phyloP scores from a whole-genome alignment of 2,888 invertebrate species.

The Epinotia ramella region DNA sequence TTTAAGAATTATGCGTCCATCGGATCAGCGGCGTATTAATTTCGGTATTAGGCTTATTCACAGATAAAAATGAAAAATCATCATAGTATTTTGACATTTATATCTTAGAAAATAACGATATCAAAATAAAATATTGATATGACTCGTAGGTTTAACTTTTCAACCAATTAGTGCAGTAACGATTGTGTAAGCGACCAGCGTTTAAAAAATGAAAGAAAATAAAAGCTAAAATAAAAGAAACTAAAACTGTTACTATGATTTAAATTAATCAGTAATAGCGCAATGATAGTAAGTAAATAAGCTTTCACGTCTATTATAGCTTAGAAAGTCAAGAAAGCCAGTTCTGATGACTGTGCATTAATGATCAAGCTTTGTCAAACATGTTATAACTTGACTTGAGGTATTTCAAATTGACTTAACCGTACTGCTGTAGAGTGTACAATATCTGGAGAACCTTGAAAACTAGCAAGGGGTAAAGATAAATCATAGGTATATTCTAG shows the following conservation, averaged over 20 bases:
- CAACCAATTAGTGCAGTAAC: slow-evolving; percentile 42
- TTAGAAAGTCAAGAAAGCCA: slow-evolving; percentile 71
- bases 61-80: no score
- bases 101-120: no score
- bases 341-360: slow-evolving; percentile 71
- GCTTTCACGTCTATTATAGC: slow-evolving; percentile 80
- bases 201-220: slow-evolving; percentile 49
- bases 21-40: no score
- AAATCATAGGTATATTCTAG: slow-evolving; percentile 45
- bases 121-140: no score
- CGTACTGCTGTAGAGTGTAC: slow-evolving; percentile 75
- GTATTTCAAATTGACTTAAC: slow-evolving; percentile 70
- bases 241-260: slow-evolving; percentile 72
- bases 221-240: slow-evolving; percentile 61
- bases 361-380: slow-evolving; percentile 74
- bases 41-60: no score
- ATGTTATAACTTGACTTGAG: slow-evolving; percentile 83
- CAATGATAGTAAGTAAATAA: slow-evolving; percentile 74
- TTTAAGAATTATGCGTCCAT: no score
- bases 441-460: slow-evolving; percentile 76
- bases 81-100: no score
- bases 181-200: slow-evolving; percentile 51
- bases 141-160: no score
- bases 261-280: slow-evolving; percentile 75
- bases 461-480: slow-evolving; percentile 63